phyloP scores from a whole-genome alignment of 2,888 invertebrate species.

The Microctonus hyperodae region DNA sequence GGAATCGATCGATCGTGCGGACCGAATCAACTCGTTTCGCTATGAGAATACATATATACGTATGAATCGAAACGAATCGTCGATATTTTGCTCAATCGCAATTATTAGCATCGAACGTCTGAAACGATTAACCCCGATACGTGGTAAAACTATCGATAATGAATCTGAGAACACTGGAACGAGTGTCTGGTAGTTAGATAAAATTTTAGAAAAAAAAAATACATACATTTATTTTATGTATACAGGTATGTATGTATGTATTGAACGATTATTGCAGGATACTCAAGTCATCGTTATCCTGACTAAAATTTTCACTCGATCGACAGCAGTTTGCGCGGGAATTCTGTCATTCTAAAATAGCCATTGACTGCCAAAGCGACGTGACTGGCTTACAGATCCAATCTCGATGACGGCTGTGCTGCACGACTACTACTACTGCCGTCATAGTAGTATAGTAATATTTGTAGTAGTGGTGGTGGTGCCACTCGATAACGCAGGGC shows the following conservation, averaged over 20 bases:
- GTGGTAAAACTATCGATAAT: constrained; percentile 29
- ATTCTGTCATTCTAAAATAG: constrained; percentile 4
- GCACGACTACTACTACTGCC: not conserved
- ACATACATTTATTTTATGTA: not conserved
- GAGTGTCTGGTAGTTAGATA: not conserved
- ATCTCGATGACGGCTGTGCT: not conserved
- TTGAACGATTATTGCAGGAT: not conserved
- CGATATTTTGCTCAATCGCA: constrained; percentile 25
- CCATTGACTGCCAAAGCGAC: constrained; percentile 14
- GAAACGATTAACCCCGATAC: constrained; percentile 37
- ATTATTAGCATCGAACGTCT: constrained; percentile 29
- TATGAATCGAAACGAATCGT: constrained; percentile 19
- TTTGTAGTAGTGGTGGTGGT: constrained; percentile 1
- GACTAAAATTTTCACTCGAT: not conserved
- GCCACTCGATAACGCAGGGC: constrained; percentile 24
- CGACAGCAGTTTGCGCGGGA: not conserved
- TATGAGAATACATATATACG: constrained; percentile 1
- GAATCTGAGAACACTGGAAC: not conserved
- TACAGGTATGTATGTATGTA: not conserved
- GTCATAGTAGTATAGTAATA: not conserved
- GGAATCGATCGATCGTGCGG: constrained; percentile 27
- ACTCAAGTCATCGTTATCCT: not conserved
- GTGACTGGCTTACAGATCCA: constrained; percentile 16
- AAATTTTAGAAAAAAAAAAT: not conserved
- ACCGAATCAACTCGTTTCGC: constrained; percentile 20